Conservation (phyloP, 2,113 vertebrate species). For the Sorex araneus region DNA sequence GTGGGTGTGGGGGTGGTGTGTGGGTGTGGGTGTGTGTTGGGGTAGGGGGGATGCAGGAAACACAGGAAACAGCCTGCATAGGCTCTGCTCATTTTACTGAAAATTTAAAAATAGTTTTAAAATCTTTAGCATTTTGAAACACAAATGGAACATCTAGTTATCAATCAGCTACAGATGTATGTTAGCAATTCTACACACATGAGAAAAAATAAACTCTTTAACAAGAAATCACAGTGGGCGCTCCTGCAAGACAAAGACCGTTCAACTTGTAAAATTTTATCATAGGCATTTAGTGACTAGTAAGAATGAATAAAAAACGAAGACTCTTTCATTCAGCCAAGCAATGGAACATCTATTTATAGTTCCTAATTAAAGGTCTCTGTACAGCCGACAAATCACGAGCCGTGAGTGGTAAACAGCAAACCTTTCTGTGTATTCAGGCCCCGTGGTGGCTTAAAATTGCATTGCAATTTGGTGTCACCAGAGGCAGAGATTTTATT, state of each 20-base stretch:
- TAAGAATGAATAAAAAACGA: slow-evolving; percentile 47
- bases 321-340: slow-evolving; percentile 39
- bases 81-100: background rate
- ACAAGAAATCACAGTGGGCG: too few species aligned
- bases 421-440: background rate
- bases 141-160: slow-evolving; percentile 90
- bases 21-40: too few species aligned
- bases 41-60: background rate
- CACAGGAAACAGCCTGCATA: background rate
- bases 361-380: slow-evolving; percentile 46
- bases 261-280: slow-evolving; percentile 49
- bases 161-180: slow-evolving; percentile 90
- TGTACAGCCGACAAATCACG: slow-evolving; percentile 16
- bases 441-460: background rate
- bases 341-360: slow-evolving; percentile 18
- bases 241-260: slow-evolving; percentile 76
- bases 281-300: background rate
- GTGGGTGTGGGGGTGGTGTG: too few species aligned
- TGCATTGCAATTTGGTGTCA: background rate
- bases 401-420: background rate
- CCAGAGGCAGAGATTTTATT: background rate
- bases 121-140: slow-evolving; percentile 90
- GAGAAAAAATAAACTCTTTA: slow-evolving; percentile 77
- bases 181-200: slow-evolving; percentile 86
- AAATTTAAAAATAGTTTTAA: slow-evolving; percentile 42